Conservation (phyloP, 2,888 invertebrate species). For the Oeneis ivallda region DNA sequence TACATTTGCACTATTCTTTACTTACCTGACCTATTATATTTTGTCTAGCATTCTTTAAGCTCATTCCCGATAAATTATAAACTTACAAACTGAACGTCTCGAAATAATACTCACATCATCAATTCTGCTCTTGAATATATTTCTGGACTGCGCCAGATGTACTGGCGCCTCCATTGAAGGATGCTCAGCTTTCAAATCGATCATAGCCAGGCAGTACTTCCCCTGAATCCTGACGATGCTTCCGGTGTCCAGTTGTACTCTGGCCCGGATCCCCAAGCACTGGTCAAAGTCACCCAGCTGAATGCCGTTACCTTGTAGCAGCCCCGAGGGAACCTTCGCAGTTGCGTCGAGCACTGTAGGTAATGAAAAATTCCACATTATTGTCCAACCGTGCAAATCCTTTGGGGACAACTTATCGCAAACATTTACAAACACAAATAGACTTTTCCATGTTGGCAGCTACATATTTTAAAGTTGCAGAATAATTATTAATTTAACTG, state of each 20-base stretch:
- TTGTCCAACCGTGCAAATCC: slow-evolving; percentile 47
- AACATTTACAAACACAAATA: slow-evolving; percentile 28
- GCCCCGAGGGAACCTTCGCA: slow-evolving; percentile 86
- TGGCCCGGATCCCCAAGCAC: slow-evolving; percentile 83
- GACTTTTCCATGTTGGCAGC: neutral
- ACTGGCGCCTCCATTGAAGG: slow-evolving; percentile 83
- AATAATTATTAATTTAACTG: too few species aligned
- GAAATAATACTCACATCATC: slow-evolving; percentile 79
- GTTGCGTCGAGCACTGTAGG: slow-evolving; percentile 85
- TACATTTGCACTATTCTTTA: too few species aligned
- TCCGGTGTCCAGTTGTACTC: slow-evolving; percentile 81
- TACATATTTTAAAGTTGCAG: neutral
- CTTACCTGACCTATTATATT: too few species aligned
- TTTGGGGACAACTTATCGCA: slow-evolving; percentile 32
- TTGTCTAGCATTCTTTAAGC: too few species aligned
- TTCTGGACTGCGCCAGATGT: slow-evolving; percentile 84
- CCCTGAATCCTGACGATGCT: slow-evolving; percentile 84
- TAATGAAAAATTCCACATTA: slow-evolving; percentile 63
- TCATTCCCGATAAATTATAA: neutral
- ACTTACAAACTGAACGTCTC: neutral
- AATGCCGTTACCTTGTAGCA: slow-evolving; percentile 86
- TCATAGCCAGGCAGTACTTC: slow-evolving; percentile 85
- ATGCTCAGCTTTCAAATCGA: slow-evolving; percentile 83
- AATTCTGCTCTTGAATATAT: slow-evolving; percentile 83
- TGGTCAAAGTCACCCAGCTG: slow-evolving; percentile 88